Evolutionary conservation across 2,113 vertebrate genomes (phyloP), one percentile per base, ranked within the genome.

Genomic region (Romanogobio albipinnatus): DNA sequence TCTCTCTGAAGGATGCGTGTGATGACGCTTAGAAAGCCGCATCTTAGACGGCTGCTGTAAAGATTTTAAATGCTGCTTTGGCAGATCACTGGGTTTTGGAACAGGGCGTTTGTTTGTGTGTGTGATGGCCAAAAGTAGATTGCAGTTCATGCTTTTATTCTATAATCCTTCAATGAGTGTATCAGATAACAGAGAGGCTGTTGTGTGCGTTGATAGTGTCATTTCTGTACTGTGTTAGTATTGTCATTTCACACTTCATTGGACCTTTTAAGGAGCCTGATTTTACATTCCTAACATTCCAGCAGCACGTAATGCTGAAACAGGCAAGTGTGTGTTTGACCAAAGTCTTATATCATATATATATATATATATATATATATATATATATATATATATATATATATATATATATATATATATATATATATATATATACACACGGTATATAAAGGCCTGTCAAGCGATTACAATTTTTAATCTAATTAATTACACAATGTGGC

Each of bases 151-250:
- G 8, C 66, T 11, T 39, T 17, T 66, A 3, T 29, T 43, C 53
- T 43, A 0, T 70, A 70, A 70, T 70, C 66, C 66, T 70, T 70
- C 36, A 70, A 43, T 70, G 36, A 70, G 19, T 1, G 17, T 43
- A n/a, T 70, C 36, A 5, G 36, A 43, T 84, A 36, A 56, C 64
- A 53, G 64, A 74, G 58, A 47, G n/a, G 15, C 64, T 86, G 45
- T 43, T 70, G 33, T 70, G 66, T 70, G 66, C 1, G 1, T 39
- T 11, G 66, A 70, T 70, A 70, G 66, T 70, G 66, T 70, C 22
- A 70, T 70, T 22, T 70, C 36, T 70, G 8, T 22, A 43, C 66
- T 70, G 33, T 39, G 33, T 22, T 70, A 43, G 43, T 70, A 19
- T 70, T 70, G 36, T 70, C 9, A 70, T 70, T 70, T 70, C 36